These are phyloP conservation scores for Dryoscopus gambensis DNA, from an alignment of 2,113 vertebrate genomes.

Conservation along the genomic window DNA sequence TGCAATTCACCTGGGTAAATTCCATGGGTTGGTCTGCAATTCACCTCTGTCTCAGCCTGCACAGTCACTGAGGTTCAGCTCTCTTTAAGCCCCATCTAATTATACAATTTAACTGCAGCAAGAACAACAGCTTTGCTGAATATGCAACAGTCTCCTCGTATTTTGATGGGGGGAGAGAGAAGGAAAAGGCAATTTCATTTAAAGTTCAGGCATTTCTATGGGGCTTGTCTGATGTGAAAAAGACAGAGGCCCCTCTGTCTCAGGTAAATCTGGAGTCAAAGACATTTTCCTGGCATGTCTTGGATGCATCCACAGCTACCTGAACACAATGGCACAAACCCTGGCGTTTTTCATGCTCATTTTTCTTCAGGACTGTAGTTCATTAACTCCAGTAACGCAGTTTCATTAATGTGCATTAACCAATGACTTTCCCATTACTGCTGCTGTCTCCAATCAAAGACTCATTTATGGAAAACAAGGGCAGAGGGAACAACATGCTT, in stretches of 20 bases:
- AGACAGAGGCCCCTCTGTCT: not conserved
- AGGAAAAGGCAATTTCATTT: not conserved
- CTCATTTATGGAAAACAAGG: slow-evolving; percentile 51
- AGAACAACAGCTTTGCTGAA: not conserved
- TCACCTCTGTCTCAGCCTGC: not conserved
- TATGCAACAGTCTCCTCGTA: not conserved
- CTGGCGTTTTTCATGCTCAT: not conserved
- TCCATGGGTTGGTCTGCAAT: not conserved
- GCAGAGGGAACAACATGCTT: slow-evolving; percentile 40
- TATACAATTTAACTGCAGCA: not conserved
- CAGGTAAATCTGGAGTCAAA: not conserved
- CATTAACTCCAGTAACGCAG: not conserved
- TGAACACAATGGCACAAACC: not conserved
- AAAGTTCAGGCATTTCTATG: not conserved
- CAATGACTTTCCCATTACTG: not conserved
- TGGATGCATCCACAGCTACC: not conserved
- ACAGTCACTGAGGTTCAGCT: not conserved
- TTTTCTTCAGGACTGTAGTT: not conserved
- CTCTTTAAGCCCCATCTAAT: not conserved
- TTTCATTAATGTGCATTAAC: slow-evolving; percentile 5
- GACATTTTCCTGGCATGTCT: not conserved
- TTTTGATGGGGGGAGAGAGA: not conserved
- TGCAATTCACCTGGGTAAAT: not conserved
- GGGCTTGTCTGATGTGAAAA: not conserved
- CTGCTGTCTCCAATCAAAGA: slow-evolving; percentile 37